Percentiles rank a stretch among this genome's conserved stretches.
phyloP scores from a whole-genome alignment of 2,888 invertebrate species.

The Adelognathus sp. region DNA sequence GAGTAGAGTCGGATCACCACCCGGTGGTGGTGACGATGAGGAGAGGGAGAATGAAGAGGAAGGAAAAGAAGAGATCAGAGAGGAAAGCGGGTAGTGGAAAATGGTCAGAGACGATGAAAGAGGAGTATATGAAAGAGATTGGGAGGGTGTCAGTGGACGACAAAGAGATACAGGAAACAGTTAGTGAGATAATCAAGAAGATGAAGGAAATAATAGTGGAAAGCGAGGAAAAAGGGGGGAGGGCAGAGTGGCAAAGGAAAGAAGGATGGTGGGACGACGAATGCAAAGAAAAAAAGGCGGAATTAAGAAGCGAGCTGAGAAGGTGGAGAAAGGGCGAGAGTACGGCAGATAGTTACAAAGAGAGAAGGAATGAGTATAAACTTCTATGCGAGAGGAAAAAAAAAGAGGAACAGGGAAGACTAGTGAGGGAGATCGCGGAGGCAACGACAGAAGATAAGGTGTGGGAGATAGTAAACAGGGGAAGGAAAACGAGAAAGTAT shows the following conservation, averaged over 20 bases:
- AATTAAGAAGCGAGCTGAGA: too few relatives aligned
- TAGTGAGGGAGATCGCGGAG: not conserved
- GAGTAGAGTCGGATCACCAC: slow-evolving; percentile 40
- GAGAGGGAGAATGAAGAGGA: not conserved
- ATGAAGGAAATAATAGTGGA: too few relatives aligned
- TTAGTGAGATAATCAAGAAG: not conserved
- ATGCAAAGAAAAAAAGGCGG: not conserved
- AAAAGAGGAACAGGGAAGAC: not conserved
- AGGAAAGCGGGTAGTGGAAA: not conserved
- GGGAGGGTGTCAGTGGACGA: not conserved
- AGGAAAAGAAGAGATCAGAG: not conserved
- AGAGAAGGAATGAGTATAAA: slow-evolving; percentile 13
- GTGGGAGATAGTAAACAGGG: slow-evolving; percentile 17
- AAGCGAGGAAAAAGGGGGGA: not conserved
- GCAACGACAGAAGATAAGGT: slow-evolving; percentile 1
- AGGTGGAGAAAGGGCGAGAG: not conserved
- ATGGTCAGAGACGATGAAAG: not conserved
- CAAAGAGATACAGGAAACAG: not conserved
- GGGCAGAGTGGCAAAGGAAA: slow-evolving; percentile 5
- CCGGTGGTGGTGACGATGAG: slow-evolving; percentile 11
- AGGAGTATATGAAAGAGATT: not conserved
- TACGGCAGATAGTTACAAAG: slow-evolving; percentile 10
- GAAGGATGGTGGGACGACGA: slow-evolving; percentile 1
- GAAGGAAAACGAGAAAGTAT: slow-evolving; percentile 8
- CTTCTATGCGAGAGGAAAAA: slow-evolving; percentile 13